Conservation (phyloP, 2,113 vertebrate genomes). For the Ailuropoda melanoleuca region DNA sequence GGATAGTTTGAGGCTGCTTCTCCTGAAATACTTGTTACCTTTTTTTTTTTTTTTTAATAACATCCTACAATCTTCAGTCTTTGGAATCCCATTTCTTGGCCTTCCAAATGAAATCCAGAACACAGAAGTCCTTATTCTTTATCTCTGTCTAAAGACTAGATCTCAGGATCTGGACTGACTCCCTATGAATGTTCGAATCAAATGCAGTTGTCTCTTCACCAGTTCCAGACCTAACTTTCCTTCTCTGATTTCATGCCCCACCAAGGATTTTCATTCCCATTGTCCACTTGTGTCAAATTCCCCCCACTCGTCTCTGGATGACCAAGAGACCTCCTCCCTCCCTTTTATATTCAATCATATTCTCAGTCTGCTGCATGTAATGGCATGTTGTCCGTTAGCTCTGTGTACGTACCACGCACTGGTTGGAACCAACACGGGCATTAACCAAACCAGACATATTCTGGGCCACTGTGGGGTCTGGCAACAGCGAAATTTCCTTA, state of each 20-base stretch:
- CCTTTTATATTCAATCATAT: neutral
- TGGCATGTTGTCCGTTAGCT: neutral
- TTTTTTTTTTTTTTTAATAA: neutral
- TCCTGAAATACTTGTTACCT: neutral
- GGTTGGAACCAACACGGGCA: neutral
- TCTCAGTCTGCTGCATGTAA: neutral
- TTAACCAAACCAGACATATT: neutral
- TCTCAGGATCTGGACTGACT: neutral
- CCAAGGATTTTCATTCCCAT: neutral
- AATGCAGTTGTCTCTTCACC: neutral
- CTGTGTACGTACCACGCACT: neutral
- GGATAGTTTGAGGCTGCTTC: slow-evolving; percentile 22
- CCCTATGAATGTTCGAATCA: neutral
- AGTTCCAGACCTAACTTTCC: neutral
- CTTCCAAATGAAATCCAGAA: neutral
- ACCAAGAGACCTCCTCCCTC: neutral
- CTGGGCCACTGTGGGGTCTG: neutral
- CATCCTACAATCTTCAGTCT: neutral
- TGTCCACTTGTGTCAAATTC: neutral
- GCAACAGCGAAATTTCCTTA: slow-evolving; percentile 67
- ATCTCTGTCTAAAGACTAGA: neutral
- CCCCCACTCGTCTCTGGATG: neutral
- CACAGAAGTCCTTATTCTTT: neutral
- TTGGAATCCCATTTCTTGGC: neutral
- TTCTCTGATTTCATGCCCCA: neutral